phyloP scores from a whole-genome alignment of 64 coral and sea anemone genomes.

The Stylophora pistillata region DNA sequence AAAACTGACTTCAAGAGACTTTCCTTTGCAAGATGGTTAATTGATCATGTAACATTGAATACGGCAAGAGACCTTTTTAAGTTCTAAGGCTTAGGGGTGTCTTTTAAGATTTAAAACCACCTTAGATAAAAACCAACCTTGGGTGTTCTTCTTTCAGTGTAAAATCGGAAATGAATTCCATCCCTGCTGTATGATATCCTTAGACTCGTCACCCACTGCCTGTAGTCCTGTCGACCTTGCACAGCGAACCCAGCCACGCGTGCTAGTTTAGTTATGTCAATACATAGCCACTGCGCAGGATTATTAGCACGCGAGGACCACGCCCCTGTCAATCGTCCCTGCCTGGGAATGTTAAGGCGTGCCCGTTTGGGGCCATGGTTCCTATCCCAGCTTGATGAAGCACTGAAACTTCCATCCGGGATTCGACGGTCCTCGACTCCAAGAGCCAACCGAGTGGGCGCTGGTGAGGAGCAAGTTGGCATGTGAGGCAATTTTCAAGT shows the following conservation, averaged over 20 bases:
- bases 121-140: constrained; percentile 26
- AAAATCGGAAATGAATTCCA: constrained; percentile 51
- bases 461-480: background rate
- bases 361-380: constrained; percentile 62
- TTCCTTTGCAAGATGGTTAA: too few relatives aligned
- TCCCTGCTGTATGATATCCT: constrained; percentile 25
- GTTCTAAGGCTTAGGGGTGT: too few relatives aligned
- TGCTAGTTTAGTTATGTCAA: constrained; percentile 41
- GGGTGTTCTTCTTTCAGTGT: constrained; percentile 18
- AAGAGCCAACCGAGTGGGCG: constrained; percentile 41
- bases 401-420: constrained; percentile 54
- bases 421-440: constrained; percentile 82
- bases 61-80: too few relatives aligned
- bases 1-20: too few relatives aligned
- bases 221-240: constrained; percentile 58
- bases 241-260: constrained; percentile 36
- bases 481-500: background rate
- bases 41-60: too few relatives aligned
- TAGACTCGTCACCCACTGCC: constrained; percentile 53
- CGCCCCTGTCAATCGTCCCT: constrained; percentile 37
- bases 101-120: background rate
- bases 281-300: constrained; percentile 46
- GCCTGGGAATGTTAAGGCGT: constrained; percentile 50
- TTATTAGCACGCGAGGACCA: constrained; percentile 61
- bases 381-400: constrained; percentile 66